These are phyloP conservation scores for Sminthurinus signatus DNA, from an alignment of 1,140 invertebrate species.

Conservation along the genomic window DNA sequence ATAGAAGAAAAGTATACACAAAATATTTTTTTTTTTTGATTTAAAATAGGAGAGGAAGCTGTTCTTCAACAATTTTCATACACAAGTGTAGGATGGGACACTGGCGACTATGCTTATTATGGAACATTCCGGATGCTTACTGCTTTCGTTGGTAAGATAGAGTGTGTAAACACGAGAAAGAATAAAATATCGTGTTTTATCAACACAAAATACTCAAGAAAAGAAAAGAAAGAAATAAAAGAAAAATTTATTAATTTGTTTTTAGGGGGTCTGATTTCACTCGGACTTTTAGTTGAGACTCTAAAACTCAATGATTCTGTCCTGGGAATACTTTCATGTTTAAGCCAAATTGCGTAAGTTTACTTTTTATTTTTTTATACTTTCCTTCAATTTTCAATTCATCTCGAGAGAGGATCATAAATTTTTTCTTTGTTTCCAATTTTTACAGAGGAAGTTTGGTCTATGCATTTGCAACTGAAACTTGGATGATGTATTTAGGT, in stretches of 20 bases:
- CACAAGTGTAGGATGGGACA: constrained; percentile 22
- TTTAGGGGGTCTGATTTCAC: constrained; percentile 28
- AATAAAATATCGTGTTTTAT: no score
- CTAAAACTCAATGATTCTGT: constrained; percentile 54
- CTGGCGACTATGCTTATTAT: constrained; percentile 26
- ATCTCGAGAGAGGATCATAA: no score
- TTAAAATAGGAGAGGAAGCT: constrained; percentile 27
- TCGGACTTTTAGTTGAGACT: constrained; percentile 18
- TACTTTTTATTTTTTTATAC: no score
- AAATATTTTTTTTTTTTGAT: background rate
- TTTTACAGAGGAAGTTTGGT: constrained; percentile 70
- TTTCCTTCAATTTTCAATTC: no score
- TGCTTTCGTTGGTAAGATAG: constrained; percentile 22
- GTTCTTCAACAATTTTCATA: constrained; percentile 18
- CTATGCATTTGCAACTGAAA: constrained; percentile 68
- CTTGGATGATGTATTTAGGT: constrained; percentile 73
- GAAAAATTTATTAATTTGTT: no score
- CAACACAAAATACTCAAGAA: no score
- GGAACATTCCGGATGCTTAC: constrained; percentile 30
- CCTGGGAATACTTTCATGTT: constrained; percentile 70
- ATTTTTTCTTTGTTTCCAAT: no score
- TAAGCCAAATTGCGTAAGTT: constrained; percentile 75
- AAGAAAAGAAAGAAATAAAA: no score
- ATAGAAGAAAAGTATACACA: no score
- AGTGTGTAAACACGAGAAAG: no score